Percentiles rank a stretch among this genome's conserved stretches.
phyloP scores from a whole-genome alignment of 30 jellyfish, hydroid and myxozoan species.

The Phacellophora camtschatica region DNA sequence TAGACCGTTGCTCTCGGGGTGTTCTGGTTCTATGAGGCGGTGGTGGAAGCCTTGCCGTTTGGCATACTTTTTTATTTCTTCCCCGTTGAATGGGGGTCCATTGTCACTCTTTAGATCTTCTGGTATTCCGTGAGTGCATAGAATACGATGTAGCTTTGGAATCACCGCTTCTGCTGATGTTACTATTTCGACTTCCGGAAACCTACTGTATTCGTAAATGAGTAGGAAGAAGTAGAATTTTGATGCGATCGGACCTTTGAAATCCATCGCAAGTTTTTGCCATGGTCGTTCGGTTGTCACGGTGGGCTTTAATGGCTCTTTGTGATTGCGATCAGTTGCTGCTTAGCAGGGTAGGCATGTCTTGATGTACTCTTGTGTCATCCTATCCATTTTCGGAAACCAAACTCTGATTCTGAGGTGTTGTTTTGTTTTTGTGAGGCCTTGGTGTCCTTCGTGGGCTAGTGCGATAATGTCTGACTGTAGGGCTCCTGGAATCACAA shows the following conservation, averaged over 20 bases:
- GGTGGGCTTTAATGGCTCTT: constrained; percentile 24
- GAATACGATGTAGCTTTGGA: constrained; percentile 29
- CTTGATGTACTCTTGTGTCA: background rate
- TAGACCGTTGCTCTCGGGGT: constrained; percentile 41
- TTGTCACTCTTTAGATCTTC: constrained; percentile 19
- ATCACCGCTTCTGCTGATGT: constrained; percentile 14
- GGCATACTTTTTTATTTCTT: background rate
- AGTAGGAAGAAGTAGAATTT: constrained; percentile 10
- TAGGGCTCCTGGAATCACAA: too few relatives aligned
- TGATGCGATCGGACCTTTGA: constrained; percentile 8
- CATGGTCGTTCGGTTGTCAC: constrained; percentile 15
- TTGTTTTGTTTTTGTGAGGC: too few relatives aligned
- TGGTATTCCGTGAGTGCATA: constrained; percentile 19
- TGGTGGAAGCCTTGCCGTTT: background rate
- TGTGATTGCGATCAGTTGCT: constrained; percentile 10
- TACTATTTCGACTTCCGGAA: constrained; percentile 24
- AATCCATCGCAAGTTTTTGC: constrained; percentile 26
- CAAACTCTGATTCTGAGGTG: background rate
- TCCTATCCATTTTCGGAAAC: background rate
- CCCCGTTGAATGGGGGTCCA: constrained; percentile 30
- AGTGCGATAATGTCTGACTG: too few relatives aligned
- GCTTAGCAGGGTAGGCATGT: constrained; percentile 7
- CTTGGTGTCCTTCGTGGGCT: too few relatives aligned
- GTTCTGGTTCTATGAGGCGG: constrained; percentile 1
- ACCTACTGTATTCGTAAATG: constrained; percentile 13